Base-by-base conservation (phyloP, 37 sponge, comb jelly and placozoan species). In the Hormiphora californensis region DNA sequence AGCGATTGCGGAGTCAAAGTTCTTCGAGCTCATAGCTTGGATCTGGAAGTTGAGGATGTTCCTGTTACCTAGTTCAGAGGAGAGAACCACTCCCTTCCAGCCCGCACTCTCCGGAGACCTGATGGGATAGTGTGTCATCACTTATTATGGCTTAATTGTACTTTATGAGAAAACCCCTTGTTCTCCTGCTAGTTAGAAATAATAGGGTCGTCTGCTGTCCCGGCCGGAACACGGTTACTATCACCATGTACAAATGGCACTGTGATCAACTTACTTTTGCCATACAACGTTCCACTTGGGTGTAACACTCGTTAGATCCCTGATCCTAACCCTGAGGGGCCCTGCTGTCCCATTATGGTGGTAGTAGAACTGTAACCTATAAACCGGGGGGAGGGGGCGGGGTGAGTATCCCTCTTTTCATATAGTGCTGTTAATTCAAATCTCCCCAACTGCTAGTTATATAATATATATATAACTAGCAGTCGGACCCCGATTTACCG, bases 311-410 rank as follows among this genome's bases (percentile, higher is more conserved):
- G 81, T 46, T 46, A 73, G 40, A 17, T 73, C 81, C 44, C 81
- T 39, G 81, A 73, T 46, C 5, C 81, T 73, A 25, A 73, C 81
- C 32, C 38, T 73, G 81, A 73, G 40, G 23, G 81, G 81, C 21
- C 81, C 81, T 27, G 81, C 81, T 43, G 81, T 73, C 12, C 81
- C 81, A 46, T 73, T 73, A 46, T 43, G 81, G 23, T 73, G 81
- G 81, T 73, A 73, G 44, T 73, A 73, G 46, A 73, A 73, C 81
- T 73, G 81, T 46, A 73, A 43, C 46, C n/a, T n/a, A n/a, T n/a
- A n/a, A n/a, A n/a, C n/a, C n/a, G n/a, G n/a, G n/a, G n/a, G n/a
- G n/a, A n/a, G n/a, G n/a, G n/a, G n/a, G n/a, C n/a, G n/a, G n/a
- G n/a, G n/a, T n/a, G n/a, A n/a, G n/a, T n/a, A n/a, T n/a, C n/a